Evolutionary conservation across 2,113 vertebrate species (phyloP).

Genomic region (Bungarus multicinctus): DNA sequence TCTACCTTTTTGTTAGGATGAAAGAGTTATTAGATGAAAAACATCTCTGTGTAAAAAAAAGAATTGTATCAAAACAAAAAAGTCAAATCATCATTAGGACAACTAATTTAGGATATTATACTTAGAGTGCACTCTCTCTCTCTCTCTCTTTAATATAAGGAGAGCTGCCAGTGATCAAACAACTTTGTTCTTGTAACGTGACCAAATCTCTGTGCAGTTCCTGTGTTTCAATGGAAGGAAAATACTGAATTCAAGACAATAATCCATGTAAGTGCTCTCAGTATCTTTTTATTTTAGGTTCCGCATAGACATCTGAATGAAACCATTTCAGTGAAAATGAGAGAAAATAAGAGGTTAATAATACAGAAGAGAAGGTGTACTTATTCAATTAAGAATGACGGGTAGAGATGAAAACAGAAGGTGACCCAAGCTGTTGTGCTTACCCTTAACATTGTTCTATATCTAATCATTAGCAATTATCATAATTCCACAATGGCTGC

Average conservation of each 20-base stretch:
- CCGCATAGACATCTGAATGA: background rate
- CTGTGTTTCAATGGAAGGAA: too few relatives aligned
- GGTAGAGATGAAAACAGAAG: conserved; percentile 56
- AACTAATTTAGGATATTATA: too few relatives aligned
- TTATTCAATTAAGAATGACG: conserved; percentile 31
- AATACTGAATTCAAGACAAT: too few relatives aligned
- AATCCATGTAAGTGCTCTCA: background rate
- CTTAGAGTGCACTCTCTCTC: too few relatives aligned
- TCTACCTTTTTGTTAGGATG: background rate
- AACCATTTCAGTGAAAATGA: background rate
- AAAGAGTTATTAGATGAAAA: background rate
- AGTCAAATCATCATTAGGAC: too few relatives aligned
- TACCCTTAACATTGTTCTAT: conserved; percentile 17
- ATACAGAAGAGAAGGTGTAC: background rate
- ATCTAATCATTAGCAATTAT: conserved; percentile 49
- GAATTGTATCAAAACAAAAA: too few relatives aligned
- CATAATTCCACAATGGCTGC: conserved; percentile 53
- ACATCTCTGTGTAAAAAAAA: too few relatives aligned
- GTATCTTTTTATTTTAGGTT: background rate
- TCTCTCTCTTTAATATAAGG: too few relatives aligned
- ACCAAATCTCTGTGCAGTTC: background rate
- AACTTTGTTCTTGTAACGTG: too few relatives aligned
- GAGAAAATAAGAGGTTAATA: conserved; percentile 5
- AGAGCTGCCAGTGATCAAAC: too few relatives aligned
- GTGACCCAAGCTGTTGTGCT: conserved; percentile 56